Base-by-base conservation (phyloP, 2,888 invertebrate species). In the Venusia cambrica region DNA sequence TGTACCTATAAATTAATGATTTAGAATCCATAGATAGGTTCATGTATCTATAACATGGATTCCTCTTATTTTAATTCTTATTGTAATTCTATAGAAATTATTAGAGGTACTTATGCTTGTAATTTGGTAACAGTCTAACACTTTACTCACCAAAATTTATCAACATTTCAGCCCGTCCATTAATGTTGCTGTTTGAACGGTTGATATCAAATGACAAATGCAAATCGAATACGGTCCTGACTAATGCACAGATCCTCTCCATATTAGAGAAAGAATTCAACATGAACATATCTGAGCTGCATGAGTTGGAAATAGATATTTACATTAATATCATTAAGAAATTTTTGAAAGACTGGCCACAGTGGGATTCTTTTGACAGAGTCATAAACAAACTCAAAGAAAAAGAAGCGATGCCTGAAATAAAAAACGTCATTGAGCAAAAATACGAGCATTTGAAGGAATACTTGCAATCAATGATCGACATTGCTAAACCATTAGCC, bases 271-370 rank as follows among this genome's bases (percentile, higher is more conserved):
- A 62, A 5, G 84, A 84, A 22, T 79, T 77, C 8, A 9, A 58
- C 1, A 66, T 77, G 3, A 54, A 73, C 0, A 40, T 72, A 0
- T 24, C 45, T 0, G 40, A 51, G 0, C 40, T 68, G 0, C 76
- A 76, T 1, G 63, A 62, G 0, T 27, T 84, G 1, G 74, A 77
- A 54, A 49, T 72, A 0, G 75, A 81, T 1, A 72, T 81, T 7
- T 80, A 75, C 21, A 42, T 84, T 3, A 73, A 69, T 6, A 55
- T 80, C 0, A 59, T 80, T 5, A 84, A 84, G 32, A 77, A 72
- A 30, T 83, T 62, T 33, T 40, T 84, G 0, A 81, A 80, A 52
- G 70, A 74, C 24, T 84, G 84, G 84, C 80, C 84, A 0, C 62
- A 70, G 5, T 84, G 84, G 84, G 74, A 81, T 7, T 64, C 65